Conservation (phyloP, 2,113 vertebrate species). For the Cyanocitta stelleri region DNA sequence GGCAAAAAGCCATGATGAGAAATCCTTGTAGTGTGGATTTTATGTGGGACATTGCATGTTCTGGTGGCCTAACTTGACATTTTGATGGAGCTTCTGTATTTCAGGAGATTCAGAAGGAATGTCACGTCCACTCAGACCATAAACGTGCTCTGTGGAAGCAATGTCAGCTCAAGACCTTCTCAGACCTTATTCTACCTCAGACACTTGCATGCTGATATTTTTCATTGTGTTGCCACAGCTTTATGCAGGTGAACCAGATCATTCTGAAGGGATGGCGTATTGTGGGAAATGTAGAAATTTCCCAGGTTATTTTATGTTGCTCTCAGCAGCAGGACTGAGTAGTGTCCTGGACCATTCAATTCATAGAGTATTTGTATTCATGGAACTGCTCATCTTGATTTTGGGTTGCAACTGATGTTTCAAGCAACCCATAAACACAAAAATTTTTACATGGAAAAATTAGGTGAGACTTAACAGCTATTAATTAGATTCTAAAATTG, state of each 20-base stretch:
- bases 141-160: background rate
- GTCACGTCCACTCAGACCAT: accelerated
- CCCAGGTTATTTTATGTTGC: accelerated
- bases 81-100: background rate
- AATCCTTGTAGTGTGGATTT: background rate
- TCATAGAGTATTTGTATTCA: background rate
- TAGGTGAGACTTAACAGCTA: background rate
- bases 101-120: background rate
- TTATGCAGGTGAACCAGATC: background rate
- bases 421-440: background rate
- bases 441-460: background rate
- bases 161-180: background rate
- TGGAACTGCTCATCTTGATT: background rate
- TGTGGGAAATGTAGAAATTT: background rate
- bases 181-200: background rate
- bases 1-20: background rate
- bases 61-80: background rate
- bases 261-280: background rate
- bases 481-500: background rate
- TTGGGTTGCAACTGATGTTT: background rate
- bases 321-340: background rate
- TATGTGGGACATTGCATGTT: background rate
- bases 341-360: accelerated
- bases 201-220: background rate
- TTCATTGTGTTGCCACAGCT: background rate